Conservation (phyloP, 2,888 invertebrate species). For the Scaptomyza parva region DNA sequence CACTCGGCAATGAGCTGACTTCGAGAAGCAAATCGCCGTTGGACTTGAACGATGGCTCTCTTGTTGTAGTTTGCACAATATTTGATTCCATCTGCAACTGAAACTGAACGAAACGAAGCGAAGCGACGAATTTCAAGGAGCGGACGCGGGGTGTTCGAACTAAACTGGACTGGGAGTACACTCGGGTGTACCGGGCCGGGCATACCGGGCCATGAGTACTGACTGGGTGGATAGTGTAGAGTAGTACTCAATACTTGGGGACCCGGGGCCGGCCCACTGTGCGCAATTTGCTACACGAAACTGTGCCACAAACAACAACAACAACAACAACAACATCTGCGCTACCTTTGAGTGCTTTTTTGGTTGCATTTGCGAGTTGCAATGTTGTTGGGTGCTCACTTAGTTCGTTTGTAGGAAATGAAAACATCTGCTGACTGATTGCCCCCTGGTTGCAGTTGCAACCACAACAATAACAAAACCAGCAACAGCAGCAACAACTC, state of each 20-base stretch:
- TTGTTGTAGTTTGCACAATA: constrained; percentile 77
- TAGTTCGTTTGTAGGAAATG: constrained; percentile 75
- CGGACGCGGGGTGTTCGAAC: too few relatives aligned
- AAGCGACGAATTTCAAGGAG: too few relatives aligned
- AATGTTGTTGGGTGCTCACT: constrained; percentile 48
- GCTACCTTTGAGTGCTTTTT: constrained; percentile 57
- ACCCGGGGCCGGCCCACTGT: constrained; percentile 72
- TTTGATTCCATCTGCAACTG: constrained; percentile 76
- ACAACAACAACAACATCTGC: constrained; percentile 73
- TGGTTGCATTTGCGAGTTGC: constrained; percentile 30
- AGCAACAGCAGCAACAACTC: constrained; percentile 30
- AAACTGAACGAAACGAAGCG: constrained; percentile 32
- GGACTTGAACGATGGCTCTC: constrained; percentile 72
- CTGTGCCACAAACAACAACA: constrained; percentile 59
- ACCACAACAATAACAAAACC: constrained; percentile 6
- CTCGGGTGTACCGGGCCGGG: constrained; percentile 6
- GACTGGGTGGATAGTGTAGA: background rate
- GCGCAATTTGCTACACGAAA: constrained; percentile 78
- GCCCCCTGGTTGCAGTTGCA: constrained; percentile 70
- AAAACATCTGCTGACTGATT: constrained; percentile 81
- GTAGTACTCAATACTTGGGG: constrained; percentile 54
- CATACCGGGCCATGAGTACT: constrained; percentile 16
- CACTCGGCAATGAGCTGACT: constrained; percentile 10
- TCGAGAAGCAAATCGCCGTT: constrained; percentile 56
- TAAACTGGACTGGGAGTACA: constrained; percentile 6